phyloP scores from a whole-genome alignment of 2,888 invertebrate species.

The Lissocephala sabroskyi region DNA sequence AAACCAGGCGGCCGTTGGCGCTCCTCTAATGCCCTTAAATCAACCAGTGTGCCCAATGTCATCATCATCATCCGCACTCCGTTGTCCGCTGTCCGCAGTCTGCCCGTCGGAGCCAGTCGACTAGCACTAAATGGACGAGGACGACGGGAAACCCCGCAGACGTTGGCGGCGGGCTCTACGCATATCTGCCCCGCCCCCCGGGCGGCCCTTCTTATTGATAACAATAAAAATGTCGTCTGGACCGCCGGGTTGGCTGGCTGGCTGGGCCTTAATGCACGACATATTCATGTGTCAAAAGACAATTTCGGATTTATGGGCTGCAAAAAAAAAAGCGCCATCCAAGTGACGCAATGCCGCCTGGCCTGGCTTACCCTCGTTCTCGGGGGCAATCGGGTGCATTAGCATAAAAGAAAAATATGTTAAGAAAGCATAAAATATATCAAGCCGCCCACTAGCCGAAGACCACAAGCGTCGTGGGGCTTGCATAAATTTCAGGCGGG shows the following conservation, averaged over 20 bases:
- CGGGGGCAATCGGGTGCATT: conserved; percentile 20
- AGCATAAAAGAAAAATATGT: conserved; percentile 55
- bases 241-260: not conserved
- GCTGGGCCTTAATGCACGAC: conserved; percentile 57
- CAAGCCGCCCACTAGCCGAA: too few relatives aligned
- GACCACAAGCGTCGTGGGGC: conserved; percentile 11
- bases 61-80: conserved; percentile 27
- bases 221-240: conserved; percentile 38
- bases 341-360: conserved; percentile 6
- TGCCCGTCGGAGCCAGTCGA: not conserved
- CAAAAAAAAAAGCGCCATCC: not conserved
- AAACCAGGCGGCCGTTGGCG: conserved; percentile 6
- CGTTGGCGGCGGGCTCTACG: not conserved
- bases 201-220: too few relatives aligned
- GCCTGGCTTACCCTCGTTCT: not conserved
- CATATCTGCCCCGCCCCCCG: too few relatives aligned
- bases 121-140: not conserved
- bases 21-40: conserved; percentile 24
- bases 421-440: conserved; percentile 63
- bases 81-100: not conserved
- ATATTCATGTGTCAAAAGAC: conserved; percentile 69
- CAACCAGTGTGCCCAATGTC: conserved; percentile 48
- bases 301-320: conserved; percentile 62
- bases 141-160: not conserved
- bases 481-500: not conserved